Evolutionary conservation across 2,888 invertebrate species (phyloP).

Genomic region (Drosophila rubida): DNA sequence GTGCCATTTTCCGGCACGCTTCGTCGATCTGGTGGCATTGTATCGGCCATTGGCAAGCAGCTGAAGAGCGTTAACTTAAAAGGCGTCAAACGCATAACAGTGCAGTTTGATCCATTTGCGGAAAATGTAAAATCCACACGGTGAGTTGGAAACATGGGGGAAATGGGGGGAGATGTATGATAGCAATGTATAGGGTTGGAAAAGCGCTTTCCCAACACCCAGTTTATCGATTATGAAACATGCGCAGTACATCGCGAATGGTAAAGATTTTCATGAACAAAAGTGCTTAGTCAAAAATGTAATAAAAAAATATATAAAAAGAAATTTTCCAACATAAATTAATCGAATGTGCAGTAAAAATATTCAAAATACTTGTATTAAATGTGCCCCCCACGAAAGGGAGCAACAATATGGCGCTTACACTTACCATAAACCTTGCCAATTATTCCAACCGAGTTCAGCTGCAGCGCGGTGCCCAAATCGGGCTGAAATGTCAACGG

Average conservation of each 20-base stretch:
- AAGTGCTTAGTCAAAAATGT: slow-evolving; percentile 47
- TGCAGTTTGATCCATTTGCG: slow-evolving; percentile 94
- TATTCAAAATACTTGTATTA: not conserved
- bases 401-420: not conserved
- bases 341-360: slow-evolving; percentile 33
- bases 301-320: slow-evolving; percentile 28
- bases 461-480: slow-evolving; percentile 85
- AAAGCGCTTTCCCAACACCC: slow-evolving; percentile 58
- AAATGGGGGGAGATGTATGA: not conserved
- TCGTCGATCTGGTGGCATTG: slow-evolving; percentile 88
- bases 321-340: slow-evolving; percentile 20
- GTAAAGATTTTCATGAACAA: slow-evolving; percentile 57
- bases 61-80: slow-evolving; percentile 90
- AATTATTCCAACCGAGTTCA: slow-evolving; percentile 86
- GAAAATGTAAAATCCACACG: slow-evolving; percentile 88
- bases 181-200: slow-evolving; percentile 47
- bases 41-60: slow-evolving; percentile 91
- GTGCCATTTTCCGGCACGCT: slow-evolving; percentile 90
- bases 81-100: slow-evolving; percentile 90
- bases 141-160: slow-evolving; percentile 77
- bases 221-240: slow-evolving; percentile 73
- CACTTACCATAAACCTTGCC: slow-evolving; percentile 86
- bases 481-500: slow-evolving; percentile 85
- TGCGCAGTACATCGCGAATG: slow-evolving; percentile 60
- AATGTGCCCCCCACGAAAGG: not conserved